Evolutionary conservation across 2,888 invertebrate species (phyloP).

Genomic region (Diarsia rubi): DNA sequence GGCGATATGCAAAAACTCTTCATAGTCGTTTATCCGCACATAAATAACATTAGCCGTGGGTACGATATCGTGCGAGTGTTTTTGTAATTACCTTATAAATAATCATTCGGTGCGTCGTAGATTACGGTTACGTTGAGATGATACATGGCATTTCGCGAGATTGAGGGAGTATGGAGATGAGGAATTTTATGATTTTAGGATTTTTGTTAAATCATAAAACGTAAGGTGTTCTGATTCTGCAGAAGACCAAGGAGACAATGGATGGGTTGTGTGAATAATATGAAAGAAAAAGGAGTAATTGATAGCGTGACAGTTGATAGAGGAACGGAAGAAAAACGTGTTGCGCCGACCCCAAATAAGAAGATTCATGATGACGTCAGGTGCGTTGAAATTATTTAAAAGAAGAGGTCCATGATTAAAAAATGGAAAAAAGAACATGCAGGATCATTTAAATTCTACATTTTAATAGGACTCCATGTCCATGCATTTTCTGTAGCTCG

Average conservation of each 20-base stretch:
- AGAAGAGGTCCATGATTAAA: no score
- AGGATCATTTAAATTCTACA: no score
- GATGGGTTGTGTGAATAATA: no score
- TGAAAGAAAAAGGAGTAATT: no score
- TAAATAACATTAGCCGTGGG: constrained; percentile 87
- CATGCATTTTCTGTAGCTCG: background rate
- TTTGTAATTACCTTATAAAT: constrained; percentile 91
- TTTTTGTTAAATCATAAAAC: background rate
- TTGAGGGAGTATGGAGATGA: constrained; percentile 44
- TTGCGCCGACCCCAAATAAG: no score
- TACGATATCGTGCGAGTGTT: constrained; percentile 88
- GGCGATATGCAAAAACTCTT: constrained; percentile 88
- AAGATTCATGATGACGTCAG: no score
- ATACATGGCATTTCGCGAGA: constrained; percentile 76
- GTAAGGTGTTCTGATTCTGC: no score
- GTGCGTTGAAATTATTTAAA: no score
- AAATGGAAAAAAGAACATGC: no score
- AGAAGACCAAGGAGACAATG: no score
- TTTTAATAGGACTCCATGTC: background rate
- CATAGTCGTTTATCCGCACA: constrained; percentile 87
- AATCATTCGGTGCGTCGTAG: constrained; percentile 88
- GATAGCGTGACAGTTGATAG: no score
- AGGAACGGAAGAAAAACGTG: no score
- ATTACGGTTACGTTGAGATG: constrained; percentile 86
- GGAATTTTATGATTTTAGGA: constrained; percentile 1